Evolutionary conservation across 2,113 vertebrate species (phyloP).

Genomic region (Chelonoidis abingdonii): DNA sequence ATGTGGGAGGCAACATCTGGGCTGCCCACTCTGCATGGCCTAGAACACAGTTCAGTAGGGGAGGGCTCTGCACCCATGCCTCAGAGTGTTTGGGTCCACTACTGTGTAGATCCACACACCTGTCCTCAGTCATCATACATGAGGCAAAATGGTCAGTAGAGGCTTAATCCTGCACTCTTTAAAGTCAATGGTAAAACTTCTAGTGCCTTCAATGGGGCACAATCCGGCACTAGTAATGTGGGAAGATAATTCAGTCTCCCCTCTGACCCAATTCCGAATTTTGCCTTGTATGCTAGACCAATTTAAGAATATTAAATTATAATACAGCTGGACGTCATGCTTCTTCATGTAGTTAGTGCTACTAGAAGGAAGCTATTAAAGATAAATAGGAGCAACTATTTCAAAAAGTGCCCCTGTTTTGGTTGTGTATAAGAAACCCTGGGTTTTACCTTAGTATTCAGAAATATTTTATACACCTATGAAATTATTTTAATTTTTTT

Average conservation of each 20-base stretch:
- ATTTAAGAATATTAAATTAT: background rate
- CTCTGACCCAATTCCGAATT: background rate
- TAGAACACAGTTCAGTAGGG: background rate
- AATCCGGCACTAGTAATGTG: background rate
- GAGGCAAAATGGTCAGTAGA: background rate
- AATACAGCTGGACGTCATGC: background rate
- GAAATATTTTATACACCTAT: background rate
- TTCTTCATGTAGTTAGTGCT: background rate
- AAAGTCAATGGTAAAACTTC: background rate
- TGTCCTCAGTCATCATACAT: background rate
- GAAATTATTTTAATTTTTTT: background rate
- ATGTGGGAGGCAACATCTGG: background rate
- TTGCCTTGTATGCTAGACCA: background rate
- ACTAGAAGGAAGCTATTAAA: background rate
- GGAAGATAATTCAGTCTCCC: rapidly evolving
- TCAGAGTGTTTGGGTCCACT: background rate
- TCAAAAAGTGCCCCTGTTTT: background rate
- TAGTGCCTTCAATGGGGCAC: background rate
- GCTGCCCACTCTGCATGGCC: background rate
- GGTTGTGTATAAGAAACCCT: background rate
- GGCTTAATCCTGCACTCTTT: background rate
- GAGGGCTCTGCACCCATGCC: background rate
- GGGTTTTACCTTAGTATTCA: background rate
- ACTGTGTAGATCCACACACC: background rate
- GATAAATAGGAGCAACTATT: background rate